These are phyloP conservation scores for Clanis bilineata DNA, from an alignment of 2,888 invertebrate species.

Conservation along the genomic window DNA sequence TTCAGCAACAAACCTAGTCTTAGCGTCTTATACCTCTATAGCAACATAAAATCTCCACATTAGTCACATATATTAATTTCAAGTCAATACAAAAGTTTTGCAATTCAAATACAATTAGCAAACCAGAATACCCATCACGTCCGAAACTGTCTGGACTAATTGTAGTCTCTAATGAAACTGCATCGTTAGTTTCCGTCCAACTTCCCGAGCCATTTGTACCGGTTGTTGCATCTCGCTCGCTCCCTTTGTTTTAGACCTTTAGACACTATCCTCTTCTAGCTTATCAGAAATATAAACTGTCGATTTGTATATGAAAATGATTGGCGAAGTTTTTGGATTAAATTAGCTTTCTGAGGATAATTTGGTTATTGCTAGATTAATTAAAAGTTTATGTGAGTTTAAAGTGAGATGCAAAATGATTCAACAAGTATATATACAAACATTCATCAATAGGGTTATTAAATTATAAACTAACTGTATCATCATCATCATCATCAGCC, in stretches of 20 bases:
- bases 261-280: not conserved
- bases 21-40: no score
- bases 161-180: slow-evolving; percentile 19
- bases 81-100: not conserved
- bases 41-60: no score
- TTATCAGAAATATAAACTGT: not conserved
- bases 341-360: not conserved
- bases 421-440: no score
- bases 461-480: no score
- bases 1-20: no score
- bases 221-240: not conserved
- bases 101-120: slow-evolving; percentile 15
- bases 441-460: no score
- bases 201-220: slow-evolving; percentile 10
- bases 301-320: not conserved
- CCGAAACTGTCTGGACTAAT: slow-evolving; percentile 15
- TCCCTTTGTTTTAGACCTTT: not conserved
- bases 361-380: no score
- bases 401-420: no score
- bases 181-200: slow-evolving; percentile 18
- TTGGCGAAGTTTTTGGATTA: not conserved
- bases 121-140: slow-evolving; percentile 7
- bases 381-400: no score
- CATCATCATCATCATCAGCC: no score
- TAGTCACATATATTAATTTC: not conserved